Evolutionary conservation across 2,797 vertebrate genomes (phyloP).

Genomic region (Craterocephalus amniculus): DNA sequence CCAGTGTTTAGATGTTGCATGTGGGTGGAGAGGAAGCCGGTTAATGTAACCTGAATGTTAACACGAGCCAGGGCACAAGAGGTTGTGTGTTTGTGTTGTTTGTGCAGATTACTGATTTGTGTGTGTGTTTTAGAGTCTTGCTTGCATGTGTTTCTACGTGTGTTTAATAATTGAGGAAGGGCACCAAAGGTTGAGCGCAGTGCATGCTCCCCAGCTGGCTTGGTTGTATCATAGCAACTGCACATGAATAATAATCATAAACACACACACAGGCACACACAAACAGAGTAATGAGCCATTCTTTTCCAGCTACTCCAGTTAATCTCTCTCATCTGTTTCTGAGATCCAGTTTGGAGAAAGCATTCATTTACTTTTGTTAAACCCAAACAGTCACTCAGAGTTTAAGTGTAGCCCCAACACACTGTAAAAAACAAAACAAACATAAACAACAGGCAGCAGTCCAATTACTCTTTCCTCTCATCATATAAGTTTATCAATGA

Average conservation of each 20-base stretch:
- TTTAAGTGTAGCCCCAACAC: conserved; percentile 37
- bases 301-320: conserved; percentile 60
- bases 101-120: conserved; percentile 43
- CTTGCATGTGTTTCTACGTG: conserved; percentile 55
- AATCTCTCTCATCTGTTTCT: conserved; percentile 73
- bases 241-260: conserved; percentile 78
- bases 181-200: conserved; percentile 76
- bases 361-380: conserved; percentile 49
- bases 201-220: conserved; percentile 75
- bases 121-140: conserved; percentile 49
- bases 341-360: conserved; percentile 55
- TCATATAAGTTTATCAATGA: neutral
- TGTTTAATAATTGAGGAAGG: conserved; percentile 79
- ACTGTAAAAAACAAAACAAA: neutral
- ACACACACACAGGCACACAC: conserved; percentile 51
- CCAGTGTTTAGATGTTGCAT: conserved; percentile 14
- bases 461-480: neutral
- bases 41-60: conserved; percentile 48
- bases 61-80: conserved; percentile 45
- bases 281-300: conserved; percentile 67
- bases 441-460: conserved; percentile 3
- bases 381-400: conserved; percentile 40
- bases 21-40: conserved; percentile 59
- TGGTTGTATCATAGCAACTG: conserved; percentile 78
- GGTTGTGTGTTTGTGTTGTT: conserved; percentile 53